These are phyloP conservation scores for Callaeas wilsoni DNA, from an alignment of 2,113 vertebrate genomes.

Conservation along the genomic window DNA sequence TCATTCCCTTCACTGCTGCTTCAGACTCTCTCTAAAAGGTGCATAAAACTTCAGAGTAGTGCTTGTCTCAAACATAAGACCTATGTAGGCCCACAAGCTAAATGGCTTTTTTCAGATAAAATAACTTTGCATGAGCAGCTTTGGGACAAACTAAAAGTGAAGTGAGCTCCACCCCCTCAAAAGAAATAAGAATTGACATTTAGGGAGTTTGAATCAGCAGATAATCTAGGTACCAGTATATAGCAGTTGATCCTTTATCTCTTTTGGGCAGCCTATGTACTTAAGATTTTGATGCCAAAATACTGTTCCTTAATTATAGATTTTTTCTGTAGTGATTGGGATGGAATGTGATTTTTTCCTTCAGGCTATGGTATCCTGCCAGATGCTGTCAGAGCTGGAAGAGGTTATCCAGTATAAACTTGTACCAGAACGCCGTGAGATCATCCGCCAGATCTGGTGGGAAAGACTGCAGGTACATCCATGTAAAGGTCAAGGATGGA, in stretches of 20 bases:
- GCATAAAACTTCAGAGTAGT: background rate
- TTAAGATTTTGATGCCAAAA: background rate
- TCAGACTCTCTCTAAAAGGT: background rate
- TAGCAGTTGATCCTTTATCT: background rate
- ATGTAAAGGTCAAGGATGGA: background rate
- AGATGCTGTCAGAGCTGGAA: slow-evolving; percentile 98
- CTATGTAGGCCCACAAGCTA: background rate
- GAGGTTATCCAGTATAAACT: slow-evolving; percentile 99
- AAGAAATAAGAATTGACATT: background rate
- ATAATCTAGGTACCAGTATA: background rate
- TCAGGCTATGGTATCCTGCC: slow-evolving; percentile 98
- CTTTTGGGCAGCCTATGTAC: background rate
- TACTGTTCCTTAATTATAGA: background rate
- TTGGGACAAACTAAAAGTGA: background rate
- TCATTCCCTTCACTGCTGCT: background rate
- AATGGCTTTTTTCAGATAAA: background rate
- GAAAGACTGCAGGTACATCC: slow-evolving; percentile 92
- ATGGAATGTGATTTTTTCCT: slow-evolving; percentile 68
- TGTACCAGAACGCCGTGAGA: slow-evolving; percentile 95
- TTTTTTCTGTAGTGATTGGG: slow-evolving; percentile 19
- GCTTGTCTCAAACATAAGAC: background rate
- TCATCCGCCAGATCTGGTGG: slow-evolving; percentile 99
- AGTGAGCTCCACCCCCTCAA: background rate
- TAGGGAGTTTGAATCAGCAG: background rate
- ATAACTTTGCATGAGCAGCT: background rate